phyloP scores from a whole-genome alignment of 2,888 invertebrate species.

The Pherbina coryleti region DNA sequence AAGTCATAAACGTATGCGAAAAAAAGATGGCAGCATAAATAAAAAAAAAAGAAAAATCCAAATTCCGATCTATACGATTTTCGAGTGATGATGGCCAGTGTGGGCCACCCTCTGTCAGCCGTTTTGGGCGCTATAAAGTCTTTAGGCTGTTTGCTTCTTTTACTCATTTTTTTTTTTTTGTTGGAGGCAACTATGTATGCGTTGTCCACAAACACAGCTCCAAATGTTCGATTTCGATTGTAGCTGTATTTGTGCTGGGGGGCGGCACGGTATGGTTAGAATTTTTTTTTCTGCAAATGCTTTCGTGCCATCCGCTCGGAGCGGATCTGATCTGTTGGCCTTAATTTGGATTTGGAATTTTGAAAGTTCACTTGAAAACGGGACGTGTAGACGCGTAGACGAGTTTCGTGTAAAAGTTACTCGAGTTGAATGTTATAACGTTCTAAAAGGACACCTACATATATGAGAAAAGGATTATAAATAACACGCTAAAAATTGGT shows the following conservation, averaged over 20 bases:
- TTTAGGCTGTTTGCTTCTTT: too few relatives aligned
- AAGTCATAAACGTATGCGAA: neutral
- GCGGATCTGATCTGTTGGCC: constrained; percentile 55
- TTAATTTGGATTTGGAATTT: constrained; percentile 67
- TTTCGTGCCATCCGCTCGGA: constrained; percentile 28
- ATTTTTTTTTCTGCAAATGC: constrained; percentile 51
- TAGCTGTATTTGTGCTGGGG: constrained; percentile 43
- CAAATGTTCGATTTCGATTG: constrained; percentile 20
- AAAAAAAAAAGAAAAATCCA: neutral
- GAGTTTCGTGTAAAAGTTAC: constrained; percentile 39
- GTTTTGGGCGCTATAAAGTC: neutral
- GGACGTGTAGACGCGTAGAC: constrained; percentile 69
- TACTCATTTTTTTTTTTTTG: too few relatives aligned
- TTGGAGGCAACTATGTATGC: neutral
- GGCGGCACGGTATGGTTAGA: constrained; percentile 47
- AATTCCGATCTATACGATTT: constrained; percentile 21
- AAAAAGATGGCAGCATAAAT: neutral
- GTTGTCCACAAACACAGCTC: constrained; percentile 17
- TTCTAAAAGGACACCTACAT: neutral
- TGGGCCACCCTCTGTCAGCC: constrained; percentile 7
- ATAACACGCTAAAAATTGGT: neutral
- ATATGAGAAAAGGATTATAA: too few relatives aligned
- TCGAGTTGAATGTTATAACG: neutral
- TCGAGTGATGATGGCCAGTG: neutral
- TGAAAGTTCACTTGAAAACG: constrained; percentile 69